These are phyloP conservation scores for Mus musculus DNA, from an alignment of 2,113 vertebrate genomes.

Conservation along the genomic window DNA sequence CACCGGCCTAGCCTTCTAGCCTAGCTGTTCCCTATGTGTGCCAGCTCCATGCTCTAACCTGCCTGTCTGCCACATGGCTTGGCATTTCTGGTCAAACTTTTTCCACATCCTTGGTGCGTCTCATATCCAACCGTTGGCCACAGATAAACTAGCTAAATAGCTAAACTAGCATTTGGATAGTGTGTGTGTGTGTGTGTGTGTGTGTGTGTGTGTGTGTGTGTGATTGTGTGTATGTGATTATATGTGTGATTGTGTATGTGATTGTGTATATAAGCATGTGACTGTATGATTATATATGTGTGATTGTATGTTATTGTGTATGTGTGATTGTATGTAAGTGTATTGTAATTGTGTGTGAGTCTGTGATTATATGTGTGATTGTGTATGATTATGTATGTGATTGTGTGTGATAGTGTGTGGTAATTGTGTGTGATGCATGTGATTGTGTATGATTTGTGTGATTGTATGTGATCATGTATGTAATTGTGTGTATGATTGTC, in stretches of 20 bases:
- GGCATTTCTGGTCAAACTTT: background rate
- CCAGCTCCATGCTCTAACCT: background rate
- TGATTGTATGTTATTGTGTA: too few relatives aligned
- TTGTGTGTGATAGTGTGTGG: too few relatives aligned
- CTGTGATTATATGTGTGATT: background rate
- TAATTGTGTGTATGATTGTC: too few relatives aligned
- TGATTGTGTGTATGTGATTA: too few relatives aligned
- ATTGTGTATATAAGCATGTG: too few relatives aligned
- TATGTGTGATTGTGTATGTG: background rate
- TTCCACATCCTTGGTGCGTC: background rate
- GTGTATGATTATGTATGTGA: background rate
- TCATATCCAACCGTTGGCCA: background rate
- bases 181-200: background rate
- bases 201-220: background rate
- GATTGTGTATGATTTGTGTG: background rate
- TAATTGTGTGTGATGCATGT: too few relatives aligned
- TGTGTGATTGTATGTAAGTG: too few relatives aligned
- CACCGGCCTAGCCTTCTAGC: background rate
- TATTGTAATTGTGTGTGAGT: too few relatives aligned
- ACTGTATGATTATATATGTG: too few relatives aligned
- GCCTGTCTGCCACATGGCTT: background rate
- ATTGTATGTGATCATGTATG: background rate
- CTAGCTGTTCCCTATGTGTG: background rate
- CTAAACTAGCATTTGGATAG: background rate
- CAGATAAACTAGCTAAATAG: background rate